These are phyloP conservation scores for Hephaestus fuliginosus DNA, from an alignment of 2,797 vertebrate genomes.

Conservation along the genomic window DNA sequence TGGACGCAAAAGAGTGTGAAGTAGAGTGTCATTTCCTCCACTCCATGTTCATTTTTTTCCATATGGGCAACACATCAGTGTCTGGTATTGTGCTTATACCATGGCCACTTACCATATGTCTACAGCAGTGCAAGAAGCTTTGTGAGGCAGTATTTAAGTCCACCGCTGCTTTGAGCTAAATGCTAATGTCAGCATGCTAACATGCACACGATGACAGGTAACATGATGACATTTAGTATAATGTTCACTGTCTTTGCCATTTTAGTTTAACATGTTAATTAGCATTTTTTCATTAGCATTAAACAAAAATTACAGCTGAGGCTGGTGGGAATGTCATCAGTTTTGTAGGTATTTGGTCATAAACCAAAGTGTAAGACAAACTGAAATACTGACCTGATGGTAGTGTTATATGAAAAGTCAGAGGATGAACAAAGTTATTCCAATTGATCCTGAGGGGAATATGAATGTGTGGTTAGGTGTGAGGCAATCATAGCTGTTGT, in stretches of 20 bases:
- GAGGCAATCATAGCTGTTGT: not conserved
- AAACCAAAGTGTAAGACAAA: not conserved
- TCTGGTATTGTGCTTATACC: slow-evolving; percentile 30
- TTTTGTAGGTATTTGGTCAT: slow-evolving; percentile 18
- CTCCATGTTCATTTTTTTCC: slow-evolving; percentile 13
- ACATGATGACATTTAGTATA: not conserved
- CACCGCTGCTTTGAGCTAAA: slow-evolving; percentile 2
- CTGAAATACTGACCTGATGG: slow-evolving; percentile 2
- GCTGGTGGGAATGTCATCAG: slow-evolving; percentile 2
- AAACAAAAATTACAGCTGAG: slow-evolving; percentile 4
- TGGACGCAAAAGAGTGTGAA: not conserved
- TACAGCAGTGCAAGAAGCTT: not conserved
- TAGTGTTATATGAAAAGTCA: not conserved
- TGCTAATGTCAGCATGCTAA: slow-evolving; percentile 11
- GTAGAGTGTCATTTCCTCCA: not conserved
- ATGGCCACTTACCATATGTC: slow-evolving; percentile 11
- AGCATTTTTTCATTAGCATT: slow-evolving; percentile 1
- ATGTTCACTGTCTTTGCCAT: not conserved
- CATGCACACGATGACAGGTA: not conserved
- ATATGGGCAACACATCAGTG: not conserved
- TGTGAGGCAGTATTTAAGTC: slow-evolving; percentile 3
- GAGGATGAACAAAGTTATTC: not conserved
- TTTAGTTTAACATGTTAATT: slow-evolving; percentile 2
- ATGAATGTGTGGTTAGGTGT: not conserved
- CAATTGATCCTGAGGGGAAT: not conserved